A percentile compares a stretch with the other conserved stretches of the same genome.
phyloP scores from a whole-genome alignment of 2,113 vertebrate species.

The Furnarius figulus region DNA sequence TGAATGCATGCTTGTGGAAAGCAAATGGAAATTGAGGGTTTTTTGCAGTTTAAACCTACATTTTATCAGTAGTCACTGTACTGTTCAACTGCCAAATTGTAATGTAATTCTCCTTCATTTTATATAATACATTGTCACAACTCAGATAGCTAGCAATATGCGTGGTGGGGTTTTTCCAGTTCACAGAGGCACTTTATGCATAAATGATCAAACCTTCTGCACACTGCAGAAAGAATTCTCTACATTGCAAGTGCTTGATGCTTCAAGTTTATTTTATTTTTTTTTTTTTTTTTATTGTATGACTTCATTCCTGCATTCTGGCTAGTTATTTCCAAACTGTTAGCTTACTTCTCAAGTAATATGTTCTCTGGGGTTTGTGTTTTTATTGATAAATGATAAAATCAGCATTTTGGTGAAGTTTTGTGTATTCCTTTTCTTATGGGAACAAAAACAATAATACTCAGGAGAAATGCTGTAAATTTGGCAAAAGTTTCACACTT shows the following conservation, averaged over 20 bases:
- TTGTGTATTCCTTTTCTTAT: neutral
- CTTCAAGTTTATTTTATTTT: neutral
- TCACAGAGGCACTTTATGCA: neutral
- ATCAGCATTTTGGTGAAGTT: neutral
- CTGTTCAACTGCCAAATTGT: neutral
- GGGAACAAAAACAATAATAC: neutral
- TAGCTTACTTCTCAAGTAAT: neutral
- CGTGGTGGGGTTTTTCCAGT: neutral
- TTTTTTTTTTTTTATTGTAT: accelerated
- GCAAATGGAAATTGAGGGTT: neutral
- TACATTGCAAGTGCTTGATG: neutral
- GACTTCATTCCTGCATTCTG: neutral
- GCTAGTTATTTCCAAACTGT: neutral
- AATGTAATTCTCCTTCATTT: neutral
- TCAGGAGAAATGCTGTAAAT: neutral
- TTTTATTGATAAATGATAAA: neutral
- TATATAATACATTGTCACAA: neutral
- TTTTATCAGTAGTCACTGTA: neutral
- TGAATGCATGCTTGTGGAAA: neutral
- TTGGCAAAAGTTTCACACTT: neutral
- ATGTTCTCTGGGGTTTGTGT: neutral
- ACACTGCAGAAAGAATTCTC: neutral
- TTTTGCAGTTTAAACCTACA: neutral
- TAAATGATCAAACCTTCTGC: neutral
- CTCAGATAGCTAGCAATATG: neutral